Percentiles rank a stretch among this genome's conserved stretches.
These are phyloP conservation scores for Drosophila yakuba DNA, from an alignment of 1,140 invertebrate species.

Conservation along the genomic window DNA sequence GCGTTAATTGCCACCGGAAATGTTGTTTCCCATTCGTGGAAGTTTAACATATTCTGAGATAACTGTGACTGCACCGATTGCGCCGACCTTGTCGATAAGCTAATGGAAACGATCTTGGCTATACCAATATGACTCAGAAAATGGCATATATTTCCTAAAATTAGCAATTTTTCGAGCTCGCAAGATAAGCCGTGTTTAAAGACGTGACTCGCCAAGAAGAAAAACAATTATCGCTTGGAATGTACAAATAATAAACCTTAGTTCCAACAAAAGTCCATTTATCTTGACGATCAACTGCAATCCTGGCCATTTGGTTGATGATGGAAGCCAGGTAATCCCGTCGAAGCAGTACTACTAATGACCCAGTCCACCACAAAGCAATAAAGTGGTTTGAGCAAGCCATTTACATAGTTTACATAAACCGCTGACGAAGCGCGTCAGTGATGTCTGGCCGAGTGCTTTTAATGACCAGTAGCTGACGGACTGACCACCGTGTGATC, in stretches of 20 bases:
- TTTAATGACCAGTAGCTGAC: conserved; percentile 21
- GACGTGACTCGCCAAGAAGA: neutral
- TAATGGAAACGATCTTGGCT: neutral
- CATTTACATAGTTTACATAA: conserved; percentile 42
- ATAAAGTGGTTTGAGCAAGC: conserved; percentile 10
- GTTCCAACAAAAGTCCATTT: too few relatives aligned
- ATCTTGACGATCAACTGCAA: neutral
- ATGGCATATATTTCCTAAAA: neutral
- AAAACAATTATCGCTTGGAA: neutral
- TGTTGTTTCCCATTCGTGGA: neutral
- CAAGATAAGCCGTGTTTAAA: neutral
- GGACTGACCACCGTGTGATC: conserved; percentile 32
- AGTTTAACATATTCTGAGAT: neutral
- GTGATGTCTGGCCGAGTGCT: conserved; percentile 7
- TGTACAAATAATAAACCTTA: neutral
- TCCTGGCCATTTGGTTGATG: neutral
- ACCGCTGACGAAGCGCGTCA: conserved; percentile 11
- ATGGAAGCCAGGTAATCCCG: neutral
- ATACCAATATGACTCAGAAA: neutral
- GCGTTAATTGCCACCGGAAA: conserved; percentile 17
- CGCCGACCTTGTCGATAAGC: conserved; percentile 1
- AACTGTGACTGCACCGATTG: neutral
- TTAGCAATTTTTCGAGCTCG: neutral
- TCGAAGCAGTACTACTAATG: neutral
- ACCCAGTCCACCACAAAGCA: neutral